A percentile compares a stretch with the other conserved stretches of the same genome.
Conservation (phyloP, 2,797 vertebrate genomes). For the Rhinoraja longicauda region DNA sequence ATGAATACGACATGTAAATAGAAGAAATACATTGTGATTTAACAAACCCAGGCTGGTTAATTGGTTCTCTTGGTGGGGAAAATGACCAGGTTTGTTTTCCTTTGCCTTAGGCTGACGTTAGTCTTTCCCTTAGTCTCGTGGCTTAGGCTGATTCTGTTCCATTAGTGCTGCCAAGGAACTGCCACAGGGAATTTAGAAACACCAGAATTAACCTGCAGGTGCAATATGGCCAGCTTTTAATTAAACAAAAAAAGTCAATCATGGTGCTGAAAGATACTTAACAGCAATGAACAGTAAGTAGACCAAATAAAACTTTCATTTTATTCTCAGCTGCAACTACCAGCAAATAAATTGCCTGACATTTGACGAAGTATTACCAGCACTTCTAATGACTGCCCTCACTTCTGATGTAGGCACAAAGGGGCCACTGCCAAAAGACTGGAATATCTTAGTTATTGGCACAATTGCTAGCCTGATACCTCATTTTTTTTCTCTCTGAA, state of each 20-base stretch:
- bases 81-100: background rate
- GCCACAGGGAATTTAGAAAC: constrained; percentile 10
- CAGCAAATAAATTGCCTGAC: background rate
- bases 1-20: background rate
- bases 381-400: background rate
- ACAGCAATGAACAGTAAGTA: background rate
- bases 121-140: background rate
- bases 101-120: background rate
- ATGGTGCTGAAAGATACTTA: background rate
- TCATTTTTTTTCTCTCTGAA: background rate
- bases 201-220: background rate
- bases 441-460: background rate
- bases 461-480: background rate
- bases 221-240: background rate
- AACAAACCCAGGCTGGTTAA: background rate
- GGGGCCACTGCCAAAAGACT: background rate
- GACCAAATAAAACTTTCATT: background rate
- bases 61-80: background rate
- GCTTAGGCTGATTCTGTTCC: background rate
- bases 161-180: background rate
- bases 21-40: background rate
- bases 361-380: background rate
- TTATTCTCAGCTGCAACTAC: background rate
- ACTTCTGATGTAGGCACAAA: background rate
- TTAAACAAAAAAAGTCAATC: background rate